Conservation (phyloP, 2,113 vertebrate genomes). For the Reinhardtius hippoglossoides region DNA sequence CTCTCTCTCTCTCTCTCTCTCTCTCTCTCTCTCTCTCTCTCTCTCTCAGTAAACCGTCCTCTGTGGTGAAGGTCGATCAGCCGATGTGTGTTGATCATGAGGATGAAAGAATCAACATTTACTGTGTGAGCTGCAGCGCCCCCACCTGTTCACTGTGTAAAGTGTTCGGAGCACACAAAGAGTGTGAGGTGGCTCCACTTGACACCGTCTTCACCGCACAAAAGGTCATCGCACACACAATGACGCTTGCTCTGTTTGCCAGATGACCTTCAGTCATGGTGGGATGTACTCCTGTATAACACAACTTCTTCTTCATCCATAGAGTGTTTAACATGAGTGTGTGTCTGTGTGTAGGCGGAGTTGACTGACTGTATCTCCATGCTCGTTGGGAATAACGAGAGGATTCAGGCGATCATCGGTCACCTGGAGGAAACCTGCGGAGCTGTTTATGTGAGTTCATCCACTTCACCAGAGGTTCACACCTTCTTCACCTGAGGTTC, state of each 20-base stretch:
- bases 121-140: constrained; percentile 90
- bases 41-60: constrained; percentile 60
- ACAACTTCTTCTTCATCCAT: not conserved
- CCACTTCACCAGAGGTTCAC: not conserved
- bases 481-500: not conserved
- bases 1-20: too few species aligned
- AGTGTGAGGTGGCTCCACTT: constrained; percentile 93
- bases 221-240: constrained; percentile 80
- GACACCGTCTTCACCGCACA: constrained; percentile 87
- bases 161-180: constrained; percentile 93
- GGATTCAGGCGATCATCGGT: constrained; percentile 89
- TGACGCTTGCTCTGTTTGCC: too few species aligned
- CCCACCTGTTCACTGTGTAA: constrained; percentile 97
- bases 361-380: constrained; percentile 91
- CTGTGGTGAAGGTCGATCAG: constrained; percentile 87
- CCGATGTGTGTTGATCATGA: constrained; percentile 91
- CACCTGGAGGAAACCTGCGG: constrained; percentile 94
- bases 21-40: not conserved
- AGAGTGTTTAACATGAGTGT: not conserved
- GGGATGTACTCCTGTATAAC: too few species aligned
- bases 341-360: constrained; percentile 82
- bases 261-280: too few species aligned
- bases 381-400: constrained; percentile 93
- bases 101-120: constrained; percentile 95
- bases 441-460: constrained; percentile 85